These are phyloP conservation scores for Acanthochromis polyacanthus DNA, from an alignment of 2,113 vertebrate genomes.

Conservation along the genomic window DNA sequence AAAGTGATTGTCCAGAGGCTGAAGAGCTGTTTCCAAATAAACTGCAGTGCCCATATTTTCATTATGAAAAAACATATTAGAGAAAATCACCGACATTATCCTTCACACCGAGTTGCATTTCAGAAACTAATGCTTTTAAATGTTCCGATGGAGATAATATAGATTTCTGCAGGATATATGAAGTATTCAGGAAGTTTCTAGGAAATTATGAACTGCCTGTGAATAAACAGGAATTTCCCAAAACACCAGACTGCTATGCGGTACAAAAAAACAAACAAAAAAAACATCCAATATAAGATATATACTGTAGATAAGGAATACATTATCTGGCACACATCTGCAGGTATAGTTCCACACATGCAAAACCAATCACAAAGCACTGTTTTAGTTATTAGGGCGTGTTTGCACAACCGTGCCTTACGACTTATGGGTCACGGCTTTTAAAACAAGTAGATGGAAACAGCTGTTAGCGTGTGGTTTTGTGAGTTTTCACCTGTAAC, in stretches of 20 bases:
- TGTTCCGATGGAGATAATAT: too few relatives aligned
- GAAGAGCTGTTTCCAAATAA: too few relatives aligned
- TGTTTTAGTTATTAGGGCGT: conserved; percentile 38
- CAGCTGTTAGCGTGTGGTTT: conserved; percentile 39
- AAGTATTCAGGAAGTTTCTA: neutral
- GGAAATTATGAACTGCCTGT: neutral
- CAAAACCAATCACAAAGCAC: conserved; percentile 29
- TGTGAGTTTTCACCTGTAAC: conserved; percentile 30
- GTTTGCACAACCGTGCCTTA: conserved; percentile 46
- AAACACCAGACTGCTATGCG: too few relatives aligned
- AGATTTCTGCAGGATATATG: too few relatives aligned
- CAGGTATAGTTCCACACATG: conserved; percentile 33
- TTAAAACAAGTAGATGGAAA: conserved; percentile 66
- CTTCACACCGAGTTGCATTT: too few relatives aligned
- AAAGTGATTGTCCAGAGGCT: too few relatives aligned
- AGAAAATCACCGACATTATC: too few relatives aligned
- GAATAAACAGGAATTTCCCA: too few relatives aligned
- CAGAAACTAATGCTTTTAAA: too few relatives aligned
- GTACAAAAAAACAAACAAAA: neutral
- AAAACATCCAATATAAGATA: neutral
- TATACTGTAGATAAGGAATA: neutral
- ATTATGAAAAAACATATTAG: too few relatives aligned
- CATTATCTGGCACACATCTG: neutral
- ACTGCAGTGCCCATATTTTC: too few relatives aligned
- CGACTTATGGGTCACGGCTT: conserved; percentile 51